Base-by-base conservation (phyloP, 2,888 invertebrate species). In the Arenicola marina region DNA sequence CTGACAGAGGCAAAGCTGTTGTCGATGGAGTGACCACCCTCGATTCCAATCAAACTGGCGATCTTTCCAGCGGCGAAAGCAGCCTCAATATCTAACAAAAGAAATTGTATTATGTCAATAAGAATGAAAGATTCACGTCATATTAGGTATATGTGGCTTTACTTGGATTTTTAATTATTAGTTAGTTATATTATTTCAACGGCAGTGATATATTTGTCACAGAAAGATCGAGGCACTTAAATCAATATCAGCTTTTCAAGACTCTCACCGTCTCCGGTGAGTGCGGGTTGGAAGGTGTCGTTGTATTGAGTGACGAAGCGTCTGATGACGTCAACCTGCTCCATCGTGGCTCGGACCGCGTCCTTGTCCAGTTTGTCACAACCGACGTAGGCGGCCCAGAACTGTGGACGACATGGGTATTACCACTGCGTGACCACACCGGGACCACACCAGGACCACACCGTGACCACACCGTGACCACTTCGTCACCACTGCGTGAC, bases 11-110 rank as follows among this genome's bases (percentile, higher is more conserved):
- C 90, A 63, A 92, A 86, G 65, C 91, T 91, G 81, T 91, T 91
- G 75, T 90, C 91, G 68, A 92, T 89, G 63, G 90, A 89, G 84
- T 92, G 92, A 2, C 92, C 92, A 15, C 92, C 92, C 85, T 95
- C 95, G 51, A 95, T 90, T 31, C 93, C 95, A 73, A 95, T 91
- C 77, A 95, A 86, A 70, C 93, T 93, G 45, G 92, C 93, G 72
- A 95, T 91, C 75, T 90, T 89, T 62, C 90, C 92, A 55, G 87
- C 87, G 68, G 87, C 86, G 83, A 89, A 89, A 1, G 89, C 88
- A 68, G 87, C 86, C 75, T 88, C 85, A 69, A 90, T 44, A 73
- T 54, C 69, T 69, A 29, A 32, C n/a, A 3, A 24, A 43, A 7
- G 24, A 3, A 2, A 24, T n/a, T n/a, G n/a, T n/a, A n/a, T n/a